phyloP scores from a whole-genome alignment of 1,140 invertebrate species.

The Ylistrum balloti region DNA sequence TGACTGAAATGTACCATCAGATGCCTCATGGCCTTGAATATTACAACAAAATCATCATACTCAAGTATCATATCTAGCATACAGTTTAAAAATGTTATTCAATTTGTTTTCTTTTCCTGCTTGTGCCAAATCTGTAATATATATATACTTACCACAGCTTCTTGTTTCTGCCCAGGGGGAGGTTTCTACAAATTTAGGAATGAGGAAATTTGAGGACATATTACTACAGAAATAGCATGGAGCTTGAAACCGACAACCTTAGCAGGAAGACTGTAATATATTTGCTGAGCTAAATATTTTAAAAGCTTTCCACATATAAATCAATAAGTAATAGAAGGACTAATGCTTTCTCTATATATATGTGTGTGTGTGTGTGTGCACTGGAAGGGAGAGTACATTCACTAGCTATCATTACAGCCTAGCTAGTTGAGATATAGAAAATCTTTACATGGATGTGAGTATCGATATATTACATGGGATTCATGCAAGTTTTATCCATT shows the following conservation, averaged over 20 bases:
- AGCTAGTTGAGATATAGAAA: not conserved
- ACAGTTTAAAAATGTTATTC: too few species aligned
- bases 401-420: too few species aligned
- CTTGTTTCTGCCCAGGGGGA: not conserved
- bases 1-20: too few species aligned
- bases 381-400: not conserved
- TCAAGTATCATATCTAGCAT: too few species aligned
- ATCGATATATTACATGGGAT: not conserved
- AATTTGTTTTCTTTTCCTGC: not conserved
- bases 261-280: not conserved
- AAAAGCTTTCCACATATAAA: not conserved
- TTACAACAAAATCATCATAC: too few species aligned
- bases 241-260: not conserved
- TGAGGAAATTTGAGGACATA: constrained; percentile 29
- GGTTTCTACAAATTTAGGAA: constrained; percentile 39
- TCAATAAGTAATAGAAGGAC: constrained; percentile 3
- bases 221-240: not conserved
- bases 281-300: constrained; percentile 11
- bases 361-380: not conserved
- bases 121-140: constrained; percentile 3
- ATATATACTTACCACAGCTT: constrained; percentile 35
- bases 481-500: not conserved
- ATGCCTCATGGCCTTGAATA: too few species aligned
- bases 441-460: not conserved
- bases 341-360: not conserved